Evolutionary conservation across 2,888 invertebrate species (phyloP), one percentile per base, ranked within the genome.

Genomic region (Andricus curvator): DNA sequence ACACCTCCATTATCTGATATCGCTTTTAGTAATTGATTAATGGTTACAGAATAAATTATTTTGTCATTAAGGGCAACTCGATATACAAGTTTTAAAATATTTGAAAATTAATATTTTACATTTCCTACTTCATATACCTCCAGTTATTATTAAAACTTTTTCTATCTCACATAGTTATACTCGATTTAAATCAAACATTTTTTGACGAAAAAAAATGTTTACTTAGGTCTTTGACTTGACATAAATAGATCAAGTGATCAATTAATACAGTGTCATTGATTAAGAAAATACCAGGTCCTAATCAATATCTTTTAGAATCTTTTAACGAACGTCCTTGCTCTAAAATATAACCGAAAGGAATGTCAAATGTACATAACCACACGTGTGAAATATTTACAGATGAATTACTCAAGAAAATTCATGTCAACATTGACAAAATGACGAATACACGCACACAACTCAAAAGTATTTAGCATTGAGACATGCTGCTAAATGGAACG

Each of bases 391-490:
- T 67, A 41, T 67, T 41, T 37, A 67, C 37, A 17, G 17, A 13
- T 2, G n/a, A n/a, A n/a, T 67, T 67, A 20, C 67, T 41, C 67
- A 67, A 67, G 67, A 67, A 67, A 67, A 41, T 37, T 13, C n/a
- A 1, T 67, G 67, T 67, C 67, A 67, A 67, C 41, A 67, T 67
- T 67, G 67, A 67, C 5, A 41, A 67, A 67, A 67, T 67, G 41
- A 67, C n/a, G 4, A 67, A n/a, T 1, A 13, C 33, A n/a, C 6
- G 13, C 13, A 13, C 11, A 37, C 33, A 29, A n/a, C 22, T 51
- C 11, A 17, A 48, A 68, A 15, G 25, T 25, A 68, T 68, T 44
- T 68, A 44, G 6, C 13, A 8, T 15, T 44, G 5, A 68, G 44
- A 62, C 62, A 62, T 62, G 13, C 62, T 62, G 62, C 25, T 62